Evolutionary conservation across 2,113 vertebrate genomes (phyloP), one percentile per base, ranked within the genome.

Genomic region (Bos taurus): DNA sequence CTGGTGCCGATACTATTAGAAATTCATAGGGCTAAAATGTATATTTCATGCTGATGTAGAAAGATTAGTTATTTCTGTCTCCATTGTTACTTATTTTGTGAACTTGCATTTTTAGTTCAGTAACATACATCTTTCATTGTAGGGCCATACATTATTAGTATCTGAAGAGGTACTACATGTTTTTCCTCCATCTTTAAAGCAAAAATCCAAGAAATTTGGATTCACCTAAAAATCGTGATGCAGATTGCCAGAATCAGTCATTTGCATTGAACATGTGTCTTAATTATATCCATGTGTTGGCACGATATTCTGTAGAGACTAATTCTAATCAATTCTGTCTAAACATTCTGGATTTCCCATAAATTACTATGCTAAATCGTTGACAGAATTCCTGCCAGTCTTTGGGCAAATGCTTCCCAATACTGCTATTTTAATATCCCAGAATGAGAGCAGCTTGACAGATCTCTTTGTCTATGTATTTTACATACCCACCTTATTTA

Each of bases 321-420:
- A 92, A 97, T 98, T 98, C 98, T 97, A 98, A 95, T 98, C 98
- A 97, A 67, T 96, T 96, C 97, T 98, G 96, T 98, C 98, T 98
- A 98, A 98, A 98, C 97, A 97, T 71, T 97, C 81, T 88, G 81
- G 83, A 93, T 98, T 98, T 97, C 89, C 94, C 97, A 98, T 98
- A 98, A 98, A 97, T 98, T 98, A 95, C 59, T 88, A 28, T 98
- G 91, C 92, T 98, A 97, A 98, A 88, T 98, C 84, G 7, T 97
- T 98, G 98, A 97, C 95, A 98, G 97, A 97, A 90, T 98, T 57
- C 85, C 93, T 98, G 95, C 97, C 98, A 98, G 0, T 98, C 98
- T 97, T 96, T 96, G 97, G 91, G 57, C 96, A 95, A 95, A 92
- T 95, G 91, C 48, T 91, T 98, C 90, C 87, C 91, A 93, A 4